Conservation (phyloP, 2,797 vertebrate species). For the Sebastes flavidus region DNA sequence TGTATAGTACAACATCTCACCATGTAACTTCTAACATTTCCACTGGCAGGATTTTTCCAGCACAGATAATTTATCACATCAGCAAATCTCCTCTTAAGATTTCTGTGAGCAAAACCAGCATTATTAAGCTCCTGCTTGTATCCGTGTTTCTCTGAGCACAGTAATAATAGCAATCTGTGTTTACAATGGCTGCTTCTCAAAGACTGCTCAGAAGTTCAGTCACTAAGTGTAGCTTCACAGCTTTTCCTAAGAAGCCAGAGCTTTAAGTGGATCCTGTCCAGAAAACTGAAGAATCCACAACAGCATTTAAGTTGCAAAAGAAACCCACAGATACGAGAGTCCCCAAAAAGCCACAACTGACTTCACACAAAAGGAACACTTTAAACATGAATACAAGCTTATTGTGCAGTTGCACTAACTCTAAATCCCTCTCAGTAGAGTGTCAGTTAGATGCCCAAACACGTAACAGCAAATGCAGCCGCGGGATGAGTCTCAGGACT, state of each 20-base stretch:
- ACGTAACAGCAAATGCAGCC: not conserved
- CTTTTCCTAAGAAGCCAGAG: not conserved
- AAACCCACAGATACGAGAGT: not conserved
- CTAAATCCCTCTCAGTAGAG: not conserved
- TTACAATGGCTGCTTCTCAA: not conserved
- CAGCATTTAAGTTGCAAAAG: not conserved
- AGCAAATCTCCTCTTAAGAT: not conserved
- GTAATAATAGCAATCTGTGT: not conserved
- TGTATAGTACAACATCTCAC: not conserved
- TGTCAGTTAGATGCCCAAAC: not conserved
- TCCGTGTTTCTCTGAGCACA: not conserved
- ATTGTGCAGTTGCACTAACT: not conserved
- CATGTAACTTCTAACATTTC: not conserved
- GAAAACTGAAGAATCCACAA: not conserved
- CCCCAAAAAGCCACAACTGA: not conserved
- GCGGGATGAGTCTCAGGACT: not conserved
- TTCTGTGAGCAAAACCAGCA: not conserved
- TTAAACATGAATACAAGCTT: not conserved
- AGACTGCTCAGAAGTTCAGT: not conserved
- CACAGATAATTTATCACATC: not conserved
- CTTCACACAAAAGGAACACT: not conserved
- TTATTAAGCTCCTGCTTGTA: not conserved
- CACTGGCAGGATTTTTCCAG: not conserved
- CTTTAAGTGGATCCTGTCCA: not conserved
- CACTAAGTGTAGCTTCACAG: accelerated